Base-by-base conservation (phyloP, 2,888 invertebrate species). In the Andrena dorsata region DNA sequence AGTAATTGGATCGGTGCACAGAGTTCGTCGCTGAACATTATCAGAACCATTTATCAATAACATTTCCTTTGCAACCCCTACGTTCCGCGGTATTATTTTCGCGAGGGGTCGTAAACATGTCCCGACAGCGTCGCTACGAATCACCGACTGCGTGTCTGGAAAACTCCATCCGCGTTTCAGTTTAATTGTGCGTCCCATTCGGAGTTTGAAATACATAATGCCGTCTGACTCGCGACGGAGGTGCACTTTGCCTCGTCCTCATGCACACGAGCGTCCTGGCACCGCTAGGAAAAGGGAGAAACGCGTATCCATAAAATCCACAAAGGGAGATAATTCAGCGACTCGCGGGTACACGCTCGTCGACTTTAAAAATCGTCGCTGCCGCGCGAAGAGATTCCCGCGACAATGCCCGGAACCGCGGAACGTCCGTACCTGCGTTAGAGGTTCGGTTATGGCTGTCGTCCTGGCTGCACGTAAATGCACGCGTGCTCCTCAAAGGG, bases 261-360 rank as follows among this genome's bases (percentile, higher is more conserved):
- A 35, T 5, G 41, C 41, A 16, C 41, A 41, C 41, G 23, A 16
- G 69, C 58, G 47, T 81, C 69, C 80, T 74, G 64, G 13, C 32
- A 26, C 7, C 23, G 30, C n/a, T 23, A 26, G 1, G 30, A 56
- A 26, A 58, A 30, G 7, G 30, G 13, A 51, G 23, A 51, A 1
- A 2, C 8, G 30, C 0, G 20, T 49, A 68, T 63, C 41, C 47
- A 53, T 47, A 49, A 32, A 49, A 28, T 16, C 10, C 23, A 80
- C 75, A 82, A 81, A 81, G 61, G 53, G 58, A 64, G 41, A 68
- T 71, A 58, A 82, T 82, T 72, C 82, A 61, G 49, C 81, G 76
- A 28, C 35, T 53, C 53, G 35, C 16, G 64, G 41, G 16, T 53
- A 20, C 41, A 1, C 51, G 47, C 26, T 73, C 47, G 75, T n/a